phyloP scores from a whole-genome alignment of 2,797 vertebrate genomes.

The Pseudomugil tenellus region DNA sequence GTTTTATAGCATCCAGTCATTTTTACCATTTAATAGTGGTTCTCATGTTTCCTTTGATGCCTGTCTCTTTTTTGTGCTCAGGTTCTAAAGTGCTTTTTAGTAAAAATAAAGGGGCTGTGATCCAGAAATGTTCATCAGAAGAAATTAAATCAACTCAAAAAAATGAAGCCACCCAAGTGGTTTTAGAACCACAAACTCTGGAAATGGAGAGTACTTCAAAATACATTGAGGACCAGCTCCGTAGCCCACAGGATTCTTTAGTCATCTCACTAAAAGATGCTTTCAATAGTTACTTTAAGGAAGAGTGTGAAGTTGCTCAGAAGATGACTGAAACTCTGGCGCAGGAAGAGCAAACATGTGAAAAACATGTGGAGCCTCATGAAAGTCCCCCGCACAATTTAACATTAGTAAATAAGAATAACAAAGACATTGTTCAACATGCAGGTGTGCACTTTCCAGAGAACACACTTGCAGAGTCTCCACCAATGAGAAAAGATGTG shows the following conservation, averaged over 20 bases:
- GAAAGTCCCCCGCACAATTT: background rate
- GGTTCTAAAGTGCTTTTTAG: slow-evolving; percentile 9
- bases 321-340: slow-evolving; percentile 11
- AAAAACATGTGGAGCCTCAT: background rate
- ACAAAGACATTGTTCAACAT: background rate
- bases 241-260: slow-evolving; percentile 17
- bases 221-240: slow-evolving; percentile 10
- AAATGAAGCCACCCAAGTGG: slow-evolving; percentile 5
- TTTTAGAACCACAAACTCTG: background rate
- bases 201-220: background rate
- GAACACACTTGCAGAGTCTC: background rate
- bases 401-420: slow-evolving; percentile 1
- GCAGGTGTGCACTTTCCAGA: background rate
- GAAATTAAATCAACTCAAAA: slow-evolving; percentile 6
- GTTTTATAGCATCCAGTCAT: background rate
- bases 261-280: slow-evolving; percentile 34
- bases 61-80: slow-evolving; percentile 7
- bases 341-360: background rate
- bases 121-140: slow-evolving; percentile 19
- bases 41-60: background rate
- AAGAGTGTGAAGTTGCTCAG: slow-evolving; percentile 15
- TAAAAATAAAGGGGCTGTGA: slow-evolving; percentile 5
- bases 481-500: slow-evolving; percentile 6
- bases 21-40: background rate
- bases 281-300: slow-evolving; percentile 9